Evolutionary conservation across 2,797 vertebrate species (phyloP), one percentile per base, ranked within the genome.

Genomic region (Gouania willdenowi): DNA sequence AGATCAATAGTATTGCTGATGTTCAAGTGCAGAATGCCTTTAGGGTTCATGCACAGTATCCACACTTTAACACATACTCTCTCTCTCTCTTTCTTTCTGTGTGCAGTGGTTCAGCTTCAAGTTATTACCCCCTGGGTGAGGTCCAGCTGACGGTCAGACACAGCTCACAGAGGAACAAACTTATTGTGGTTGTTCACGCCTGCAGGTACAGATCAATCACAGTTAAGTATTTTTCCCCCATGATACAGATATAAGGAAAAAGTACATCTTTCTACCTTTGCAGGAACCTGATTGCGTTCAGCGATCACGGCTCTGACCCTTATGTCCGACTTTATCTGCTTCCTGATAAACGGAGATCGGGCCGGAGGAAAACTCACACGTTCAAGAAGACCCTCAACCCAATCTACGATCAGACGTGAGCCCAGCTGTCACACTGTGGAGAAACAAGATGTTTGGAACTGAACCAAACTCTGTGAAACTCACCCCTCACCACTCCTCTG

Each of bases 311-410:
- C 16, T 97, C 95, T 0, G 94, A 98, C 25, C 95, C 95, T 0
- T 99, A 98, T 0, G 93, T 98, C 25, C 91, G 97, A 36, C 71
- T 99, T 77, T 99, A 98, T 82, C 87, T 99, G 72, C 83, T 97
- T 11, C 97, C 97, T 17, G 95, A 99, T 81, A 98, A 98, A 67
- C 89, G 93, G 20, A 79, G 95, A 31, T 97, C 95, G 0, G 95
- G 95, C 41, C 82, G 95, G 64, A 89, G 95, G 87, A 99, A 99
- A 93, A 98, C 95, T 18, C 87, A 86, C 3, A 95, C 92, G 0
- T 56, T 80, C 0, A 99, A 98, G 90, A 98, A 92, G 78, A 93
- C 75, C 0, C 82, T 95, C 20, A 96, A 94, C 73, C 97, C 97
- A 0, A 58, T 91, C 19, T 98, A 89, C 18, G 95, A 99, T 66